Percentiles rank a stretch among this genome's conserved stretches.
phyloP scores from a whole-genome alignment of 2,797 vertebrate species.

The Ceyx erithaca region DNA sequence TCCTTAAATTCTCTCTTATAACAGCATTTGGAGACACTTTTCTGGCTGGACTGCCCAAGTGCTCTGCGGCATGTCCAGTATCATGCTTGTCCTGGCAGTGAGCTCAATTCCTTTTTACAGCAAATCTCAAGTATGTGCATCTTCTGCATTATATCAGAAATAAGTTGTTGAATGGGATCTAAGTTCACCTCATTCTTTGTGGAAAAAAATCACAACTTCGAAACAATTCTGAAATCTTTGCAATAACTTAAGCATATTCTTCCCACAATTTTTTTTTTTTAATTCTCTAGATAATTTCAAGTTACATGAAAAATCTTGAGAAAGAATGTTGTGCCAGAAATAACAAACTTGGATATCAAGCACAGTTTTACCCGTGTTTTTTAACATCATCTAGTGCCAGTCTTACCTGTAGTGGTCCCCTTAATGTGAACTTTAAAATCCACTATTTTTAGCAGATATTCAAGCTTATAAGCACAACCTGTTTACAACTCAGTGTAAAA shows the following conservation, averaged over 20 bases:
- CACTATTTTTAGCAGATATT: neutral
- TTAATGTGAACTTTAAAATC: neutral
- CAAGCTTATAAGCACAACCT: neutral
- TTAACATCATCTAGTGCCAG: neutral
- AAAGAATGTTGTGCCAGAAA: neutral
- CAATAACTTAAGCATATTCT: neutral
- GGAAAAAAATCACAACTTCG: neutral
- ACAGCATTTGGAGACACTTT: neutral
- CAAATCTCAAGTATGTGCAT: neutral
- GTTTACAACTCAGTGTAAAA: neutral
- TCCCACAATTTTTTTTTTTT: neutral
- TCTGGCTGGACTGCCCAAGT: neutral
- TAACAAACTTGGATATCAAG: neutral
- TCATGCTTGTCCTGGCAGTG: neutral
- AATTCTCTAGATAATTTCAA: neutral
- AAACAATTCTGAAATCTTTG: neutral
- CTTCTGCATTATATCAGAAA: neutral
- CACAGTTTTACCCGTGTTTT: neutral
- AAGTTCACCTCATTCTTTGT: neutral
- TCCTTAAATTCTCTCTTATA: conserved; percentile 1
- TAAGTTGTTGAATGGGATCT: neutral
- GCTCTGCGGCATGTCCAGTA: neutral
- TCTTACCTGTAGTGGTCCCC: neutral
- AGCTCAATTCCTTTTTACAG: neutral
- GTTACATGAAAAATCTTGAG: neutral